These are phyloP conservation scores for Penelope pileata DNA, from an alignment of 2,113 vertebrate genomes.

Conservation along the genomic window DNA sequence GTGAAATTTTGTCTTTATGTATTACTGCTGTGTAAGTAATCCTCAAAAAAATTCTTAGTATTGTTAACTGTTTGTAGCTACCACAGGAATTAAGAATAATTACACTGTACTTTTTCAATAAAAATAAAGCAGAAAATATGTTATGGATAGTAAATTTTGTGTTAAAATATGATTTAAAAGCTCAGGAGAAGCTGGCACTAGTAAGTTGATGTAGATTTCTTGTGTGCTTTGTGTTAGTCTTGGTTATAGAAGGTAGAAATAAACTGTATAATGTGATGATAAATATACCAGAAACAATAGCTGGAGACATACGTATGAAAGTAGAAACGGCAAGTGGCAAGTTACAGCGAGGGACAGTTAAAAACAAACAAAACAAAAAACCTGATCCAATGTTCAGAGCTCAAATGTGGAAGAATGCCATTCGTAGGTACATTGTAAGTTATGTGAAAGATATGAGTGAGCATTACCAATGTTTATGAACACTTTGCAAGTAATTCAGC, in stretches of 20 bases:
- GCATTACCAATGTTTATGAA: background rate
- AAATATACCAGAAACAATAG: background rate
- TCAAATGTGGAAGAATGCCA: background rate
- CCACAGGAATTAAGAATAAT: background rate
- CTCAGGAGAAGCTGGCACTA: background rate
- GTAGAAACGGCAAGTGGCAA: background rate
- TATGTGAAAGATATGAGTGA: background rate
- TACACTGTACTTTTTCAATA: background rate
- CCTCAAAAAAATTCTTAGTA: background rate
- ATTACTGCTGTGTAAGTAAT: conserved; percentile 47
- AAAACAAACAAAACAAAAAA: background rate
- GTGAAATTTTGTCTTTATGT: conserved; percentile 41
- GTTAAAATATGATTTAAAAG: background rate
- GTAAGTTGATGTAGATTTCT: background rate
- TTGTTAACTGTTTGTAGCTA: conserved; percentile 27
- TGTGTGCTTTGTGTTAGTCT: background rate
- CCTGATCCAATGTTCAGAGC: background rate
- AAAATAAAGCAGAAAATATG: background rate
- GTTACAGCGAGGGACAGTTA: background rate
- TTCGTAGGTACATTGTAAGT: background rate
- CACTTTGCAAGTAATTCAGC: background rate
- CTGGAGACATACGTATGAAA: background rate
- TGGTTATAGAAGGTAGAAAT: background rate
- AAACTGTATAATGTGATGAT: background rate
- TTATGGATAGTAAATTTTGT: background rate